Evolutionary conservation across 2,113 vertebrate genomes (phyloP).

Genomic region (Pseudolaguvia tuberculata): DNA sequence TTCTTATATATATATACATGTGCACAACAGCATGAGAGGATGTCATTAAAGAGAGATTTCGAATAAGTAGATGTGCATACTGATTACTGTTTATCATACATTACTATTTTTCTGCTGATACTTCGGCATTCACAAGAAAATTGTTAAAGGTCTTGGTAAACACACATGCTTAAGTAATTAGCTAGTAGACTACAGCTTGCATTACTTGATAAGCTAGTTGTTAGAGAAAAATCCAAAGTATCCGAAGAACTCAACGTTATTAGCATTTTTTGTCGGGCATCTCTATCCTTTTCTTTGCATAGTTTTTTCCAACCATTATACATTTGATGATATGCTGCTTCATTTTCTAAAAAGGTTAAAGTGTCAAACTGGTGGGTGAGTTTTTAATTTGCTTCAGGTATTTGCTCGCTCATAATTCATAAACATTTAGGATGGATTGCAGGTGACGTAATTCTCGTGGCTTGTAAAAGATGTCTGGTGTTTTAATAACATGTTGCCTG

Average conservation of each 20-base stretch:
- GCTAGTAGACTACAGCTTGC: background rate
- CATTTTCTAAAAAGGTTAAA: constrained; percentile 18
- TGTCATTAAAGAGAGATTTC: background rate
- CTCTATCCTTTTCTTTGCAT: background rate
- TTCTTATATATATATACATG: constrained; percentile 1
- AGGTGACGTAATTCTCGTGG: background rate
- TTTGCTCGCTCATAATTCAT: background rate
- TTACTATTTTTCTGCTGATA: background rate
- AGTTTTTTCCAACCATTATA: background rate
- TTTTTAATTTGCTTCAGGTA: constrained; percentile 10
- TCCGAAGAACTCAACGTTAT: background rate
- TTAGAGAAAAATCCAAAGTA: background rate
- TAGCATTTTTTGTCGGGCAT: background rate
- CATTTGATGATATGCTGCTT: background rate
- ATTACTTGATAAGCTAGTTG: no score
- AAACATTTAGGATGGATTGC: constrained; percentile 3
- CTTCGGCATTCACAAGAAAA: background rate
- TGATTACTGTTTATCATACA: constrained; percentile 16
- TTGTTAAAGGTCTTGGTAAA: background rate
- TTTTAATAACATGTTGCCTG: background rate
- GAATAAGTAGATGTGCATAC: constrained; percentile 5
- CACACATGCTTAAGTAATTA: background rate
- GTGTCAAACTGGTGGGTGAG: background rate
- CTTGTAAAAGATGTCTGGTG: background rate
- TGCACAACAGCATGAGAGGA: background rate